These are phyloP conservation scores for Romanomermis culicivorax DNA, from an alignment of 2,888 invertebrate genomes.

Conservation along the genomic window DNA sequence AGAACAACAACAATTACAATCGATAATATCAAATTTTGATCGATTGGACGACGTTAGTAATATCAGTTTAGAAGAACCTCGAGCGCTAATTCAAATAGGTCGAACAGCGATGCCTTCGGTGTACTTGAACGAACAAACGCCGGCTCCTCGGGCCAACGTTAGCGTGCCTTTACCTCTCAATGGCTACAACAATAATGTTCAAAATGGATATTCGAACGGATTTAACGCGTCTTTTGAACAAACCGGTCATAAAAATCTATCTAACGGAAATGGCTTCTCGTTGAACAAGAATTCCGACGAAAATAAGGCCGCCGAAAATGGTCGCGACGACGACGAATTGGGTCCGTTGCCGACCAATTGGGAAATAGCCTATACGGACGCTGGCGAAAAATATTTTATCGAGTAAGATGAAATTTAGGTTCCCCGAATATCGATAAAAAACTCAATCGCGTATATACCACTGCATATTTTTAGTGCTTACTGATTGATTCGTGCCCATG, in stretches of 20 bases:
- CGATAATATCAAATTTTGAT: background rate
- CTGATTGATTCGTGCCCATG: too few species aligned
- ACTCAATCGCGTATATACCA: too few species aligned
- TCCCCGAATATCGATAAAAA: conserved; percentile 5
- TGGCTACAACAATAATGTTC: background rate
- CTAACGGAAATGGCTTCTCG: conserved; percentile 15
- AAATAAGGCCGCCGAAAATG: conserved; percentile 15
- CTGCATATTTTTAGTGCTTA: too few species aligned
- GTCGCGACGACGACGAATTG: conserved; percentile 30
- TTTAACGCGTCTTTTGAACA: background rate
- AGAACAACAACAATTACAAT: background rate
- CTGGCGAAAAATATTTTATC: conserved; percentile 89
- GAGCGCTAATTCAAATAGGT: background rate
- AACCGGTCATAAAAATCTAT: conserved; percentile 23
- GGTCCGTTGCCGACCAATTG: conserved; percentile 83
- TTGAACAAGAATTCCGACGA: background rate
- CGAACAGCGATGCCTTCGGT: background rate
- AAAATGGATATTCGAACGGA: background rate
- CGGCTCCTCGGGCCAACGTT: background rate
- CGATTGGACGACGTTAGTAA: background rate
- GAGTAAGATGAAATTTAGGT: conserved; percentile 48
- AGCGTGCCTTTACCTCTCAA: background rate
- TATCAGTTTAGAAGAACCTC: background rate
- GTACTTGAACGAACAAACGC: background rate
- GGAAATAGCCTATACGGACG: conserved; percentile 91